phyloP scores from a whole-genome alignment of 2,888 invertebrate genomes.

The Ochropacha duplaris region DNA sequence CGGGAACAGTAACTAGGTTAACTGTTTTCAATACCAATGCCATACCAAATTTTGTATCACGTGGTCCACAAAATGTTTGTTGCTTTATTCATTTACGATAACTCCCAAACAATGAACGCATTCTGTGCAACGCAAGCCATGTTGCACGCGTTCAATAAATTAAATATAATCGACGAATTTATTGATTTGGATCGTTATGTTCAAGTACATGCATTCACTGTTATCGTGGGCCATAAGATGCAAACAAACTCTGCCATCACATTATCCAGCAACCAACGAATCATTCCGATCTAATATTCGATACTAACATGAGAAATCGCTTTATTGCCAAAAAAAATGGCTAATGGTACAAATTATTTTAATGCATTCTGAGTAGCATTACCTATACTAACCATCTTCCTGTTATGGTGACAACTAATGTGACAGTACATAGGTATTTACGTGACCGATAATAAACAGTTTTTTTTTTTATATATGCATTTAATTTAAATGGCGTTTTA shows the following conservation, averaged over 20 bases:
- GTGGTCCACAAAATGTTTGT: slow-evolving; percentile 23
- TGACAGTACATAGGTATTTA: too few relatives aligned
- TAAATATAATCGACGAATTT: slow-evolving; percentile 3
- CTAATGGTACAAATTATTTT: too few relatives aligned
- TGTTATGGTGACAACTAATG: too few relatives aligned
- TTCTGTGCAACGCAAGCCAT: background rate
- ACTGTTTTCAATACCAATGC: slow-evolving; percentile 65
- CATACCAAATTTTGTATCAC: slow-evolving; percentile 29
- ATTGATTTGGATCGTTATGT: background rate
- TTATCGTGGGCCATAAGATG: background rate
- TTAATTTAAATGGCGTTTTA: too few relatives aligned
- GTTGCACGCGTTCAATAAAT: background rate
- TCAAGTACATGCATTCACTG: background rate
- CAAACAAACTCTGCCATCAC: background rate
- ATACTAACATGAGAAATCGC: background rate
- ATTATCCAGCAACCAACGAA: background rate
- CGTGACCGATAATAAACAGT: too few relatives aligned
- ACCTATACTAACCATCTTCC: too few relatives aligned
- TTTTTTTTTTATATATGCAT: too few relatives aligned
- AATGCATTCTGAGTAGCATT: too few relatives aligned
- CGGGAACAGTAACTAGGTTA: slow-evolving; percentile 56
- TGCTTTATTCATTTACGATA: slow-evolving; percentile 38
- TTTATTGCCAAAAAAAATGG: too few relatives aligned
- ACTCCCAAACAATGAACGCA: background rate
- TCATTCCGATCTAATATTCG: background rate